These are phyloP conservation scores for Luffia ferchaultella DNA, from an alignment of 2,888 invertebrate genomes.

Conservation along the genomic window DNA sequence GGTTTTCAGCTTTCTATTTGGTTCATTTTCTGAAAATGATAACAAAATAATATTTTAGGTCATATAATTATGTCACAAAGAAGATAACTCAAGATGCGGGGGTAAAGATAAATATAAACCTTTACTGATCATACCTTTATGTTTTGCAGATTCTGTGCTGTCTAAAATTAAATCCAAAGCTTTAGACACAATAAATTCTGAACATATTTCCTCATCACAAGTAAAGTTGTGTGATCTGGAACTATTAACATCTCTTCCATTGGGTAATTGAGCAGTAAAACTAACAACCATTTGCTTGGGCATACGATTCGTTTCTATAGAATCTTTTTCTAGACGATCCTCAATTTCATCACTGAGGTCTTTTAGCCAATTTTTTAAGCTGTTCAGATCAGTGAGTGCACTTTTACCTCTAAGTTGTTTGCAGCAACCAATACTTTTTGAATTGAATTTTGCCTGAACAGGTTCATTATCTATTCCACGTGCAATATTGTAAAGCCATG, in stretches of 20 bases:
- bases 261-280: conserved; percentile 65
- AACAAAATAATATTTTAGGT: no score
- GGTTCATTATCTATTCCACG: conserved; percentile 88
- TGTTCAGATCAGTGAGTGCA: conserved; percentile 72
- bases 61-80: no score
- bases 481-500: conserved; percentile 87
- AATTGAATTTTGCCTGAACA: conserved; percentile 82
- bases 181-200: conserved; percentile 70
- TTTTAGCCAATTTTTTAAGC: conserved; percentile 80
- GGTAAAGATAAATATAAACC: no score
- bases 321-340: conserved; percentile 83
- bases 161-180: conserved; percentile 74
- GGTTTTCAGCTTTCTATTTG: conserved; percentile 44
- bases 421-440: conserved; percentile 95
- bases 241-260: conserved; percentile 64
- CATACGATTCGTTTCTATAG: conserved; percentile 79
- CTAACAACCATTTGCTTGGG: conserved; percentile 83
- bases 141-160: conserved; percentile 50
- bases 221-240: conserved; percentile 71
- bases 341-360: conserved; percentile 84
- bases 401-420: conserved; percentile 90
- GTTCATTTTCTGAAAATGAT: conserved; percentile 37
- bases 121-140: conserved; percentile 45
- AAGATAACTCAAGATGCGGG: no score
- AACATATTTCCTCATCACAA: conserved; percentile 69